Percentiles rank a stretch among this genome's conserved stretches.
Conservation (phyloP, 2,113 vertebrate species). For the Myotis lucifugus region DNA sequence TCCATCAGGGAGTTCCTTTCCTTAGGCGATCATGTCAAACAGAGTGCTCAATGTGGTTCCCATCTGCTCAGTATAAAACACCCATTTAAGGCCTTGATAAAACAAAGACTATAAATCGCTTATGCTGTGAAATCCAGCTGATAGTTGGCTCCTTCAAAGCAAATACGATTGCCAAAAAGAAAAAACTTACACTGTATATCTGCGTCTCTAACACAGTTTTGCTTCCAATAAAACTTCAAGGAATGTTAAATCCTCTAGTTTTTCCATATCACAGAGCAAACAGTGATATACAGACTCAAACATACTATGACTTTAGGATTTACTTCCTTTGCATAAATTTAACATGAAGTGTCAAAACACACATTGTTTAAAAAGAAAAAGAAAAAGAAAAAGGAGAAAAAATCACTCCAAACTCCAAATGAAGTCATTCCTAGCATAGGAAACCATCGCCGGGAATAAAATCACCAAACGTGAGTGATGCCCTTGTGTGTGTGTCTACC, state of each 20-base stretch:
- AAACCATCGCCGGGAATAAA: neutral
- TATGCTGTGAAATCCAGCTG: constrained; percentile 57
- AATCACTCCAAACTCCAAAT: constrained; percentile 4
- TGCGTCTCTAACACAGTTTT: constrained; percentile 50
- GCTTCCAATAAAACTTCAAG: constrained; percentile 44
- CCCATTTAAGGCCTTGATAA: constrained; percentile 73
- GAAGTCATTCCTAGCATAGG: neutral
- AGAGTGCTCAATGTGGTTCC: constrained; percentile 51
- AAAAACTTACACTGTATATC: constrained; percentile 47
- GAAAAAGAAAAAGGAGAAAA: neutral
- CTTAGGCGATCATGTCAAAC: constrained; percentile 76
- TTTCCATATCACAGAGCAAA: neutral
- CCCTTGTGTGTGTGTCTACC: neutral
- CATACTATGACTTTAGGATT: neutral
- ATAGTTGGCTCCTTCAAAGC: constrained; percentile 52
- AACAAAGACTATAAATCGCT: constrained; percentile 43
- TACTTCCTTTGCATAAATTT: constrained; percentile 36
- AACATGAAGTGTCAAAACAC: neutral
- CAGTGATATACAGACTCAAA: neutral
- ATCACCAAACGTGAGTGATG: neutral
- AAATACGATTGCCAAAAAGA: constrained; percentile 19
- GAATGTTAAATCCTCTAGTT: constrained; percentile 39
- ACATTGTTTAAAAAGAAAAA: neutral
- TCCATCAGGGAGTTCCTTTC: constrained; percentile 83
- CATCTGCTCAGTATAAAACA: constrained; percentile 53